Evolutionary conservation across 1,140 invertebrate genomes (phyloP), one percentile per base, ranked within the genome.

Genomic region (Marisa cornuarietis): DNA sequence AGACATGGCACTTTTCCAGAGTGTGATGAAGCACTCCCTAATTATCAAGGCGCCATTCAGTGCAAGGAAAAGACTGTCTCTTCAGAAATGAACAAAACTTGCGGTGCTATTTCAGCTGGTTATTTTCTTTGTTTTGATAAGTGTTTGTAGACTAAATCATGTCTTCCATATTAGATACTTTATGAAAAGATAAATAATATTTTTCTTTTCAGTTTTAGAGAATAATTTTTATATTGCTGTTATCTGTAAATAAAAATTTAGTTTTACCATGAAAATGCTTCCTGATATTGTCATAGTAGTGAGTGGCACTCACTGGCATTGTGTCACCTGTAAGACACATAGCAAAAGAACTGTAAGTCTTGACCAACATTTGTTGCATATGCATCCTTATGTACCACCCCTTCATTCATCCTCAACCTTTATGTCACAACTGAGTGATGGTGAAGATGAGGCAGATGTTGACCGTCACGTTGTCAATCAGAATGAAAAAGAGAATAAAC

Each of bases 231-330:
- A 42, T 18, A 31, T 71, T 42, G 8, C 7, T 31, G 31, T 49
- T 31, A 9, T 49, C 10, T 71, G 31, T 71, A 22, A 71, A 49
- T 31, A 5, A 26, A 13, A 71, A 20, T 13, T 71, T 20, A 49
- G n/a, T 71, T 49, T 61, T 74, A 61, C 72, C 10, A 1, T 31
- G 2, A 14, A 22, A 22, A n/a, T 68, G 65, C 76, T 77, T 22
- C 63, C 76, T 14, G 63, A 77, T 26, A 68, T 77, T 24, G 76
- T 77, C 9, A 77, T 77, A 68, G 76, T 77, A 18, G 76, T 77
- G 76, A 77, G 76, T 24, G 76, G 76, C n/a, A 77, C 42, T 54
- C 76, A 77, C 76, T 77, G 76, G 76, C 76, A 68, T 13, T 77
- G 76, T 26, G 76, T 77, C 16, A 69, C 76, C 49, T 77, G 76